These are phyloP conservation scores for Bubo blakistoni DNA, from an alignment of 2,113 vertebrate species.

Conservation along the genomic window DNA sequence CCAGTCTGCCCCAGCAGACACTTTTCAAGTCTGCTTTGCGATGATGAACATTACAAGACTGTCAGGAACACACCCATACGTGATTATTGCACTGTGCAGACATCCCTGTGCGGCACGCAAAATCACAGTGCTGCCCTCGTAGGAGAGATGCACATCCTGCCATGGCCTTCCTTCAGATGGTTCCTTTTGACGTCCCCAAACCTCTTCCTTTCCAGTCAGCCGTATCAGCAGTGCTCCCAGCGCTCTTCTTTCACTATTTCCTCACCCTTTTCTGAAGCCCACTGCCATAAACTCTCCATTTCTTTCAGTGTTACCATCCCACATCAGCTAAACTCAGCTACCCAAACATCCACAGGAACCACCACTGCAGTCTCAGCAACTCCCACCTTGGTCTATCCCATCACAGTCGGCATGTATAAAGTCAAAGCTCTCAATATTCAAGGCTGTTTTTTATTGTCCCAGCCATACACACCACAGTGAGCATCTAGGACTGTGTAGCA, in stretches of 20 bases:
- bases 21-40: neutral
- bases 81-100: neutral
- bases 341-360: neutral
- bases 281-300: neutral
- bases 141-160: neutral
- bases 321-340: neutral
- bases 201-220: neutral
- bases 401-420: neutral
- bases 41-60: rapidly evolving
- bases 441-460: neutral
- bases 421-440: neutral
- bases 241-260: neutral
- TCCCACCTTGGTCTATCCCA: neutral
- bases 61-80: neutral
- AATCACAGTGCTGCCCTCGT: neutral
- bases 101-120: neutral
- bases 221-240: neutral
- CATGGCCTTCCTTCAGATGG: neutral
- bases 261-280: neutral
- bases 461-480: neutral
- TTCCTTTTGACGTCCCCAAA: neutral
- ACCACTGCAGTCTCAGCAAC: neutral
- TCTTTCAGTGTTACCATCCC: neutral
- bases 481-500: neutral
- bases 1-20: neutral